Evolutionary conservation across 92 coral and sea anemone genomes (phyloP), one percentile per base, ranked within the genome.

Genomic region (Siderastrea radians): DNA sequence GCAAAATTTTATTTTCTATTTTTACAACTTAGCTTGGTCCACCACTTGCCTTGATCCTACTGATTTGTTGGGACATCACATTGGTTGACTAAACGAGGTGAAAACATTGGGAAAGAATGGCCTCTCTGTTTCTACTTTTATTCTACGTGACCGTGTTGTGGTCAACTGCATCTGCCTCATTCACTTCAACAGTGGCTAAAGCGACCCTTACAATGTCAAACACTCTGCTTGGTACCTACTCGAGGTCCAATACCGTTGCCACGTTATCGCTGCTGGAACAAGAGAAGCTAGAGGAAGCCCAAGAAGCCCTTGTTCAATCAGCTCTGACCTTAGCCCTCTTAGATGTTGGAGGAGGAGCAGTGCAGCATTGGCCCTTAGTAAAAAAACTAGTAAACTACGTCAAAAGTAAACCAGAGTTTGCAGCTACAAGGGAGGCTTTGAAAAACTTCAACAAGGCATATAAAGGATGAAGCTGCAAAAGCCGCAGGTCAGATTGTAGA

Each of bases 251-350:
- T 48, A 69, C 48, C 17, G 75, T 69, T 26, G 75, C 75, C 48
- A 38, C 75, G 47, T 69, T 69, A 48, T 69, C 75, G 38, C 38
- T 26, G 38, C 38, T 26, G 38, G 38, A 26, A 26, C 38, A 26
- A 26, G 38, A 26, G 38, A 69, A 69, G 51, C 12, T 69, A 26
- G 75, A 69, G 26, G 75, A 69, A 26, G 75, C 75, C 3, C 13
- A 15, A 48, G 75, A 69, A 69, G 11, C 75, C 16, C 75, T 69
- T 69, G 75, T 69, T 69, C 75, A 69, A 26, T 26, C 38, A 26
- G 38, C 38, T 26, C 38, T 26, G 38, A 26, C 38, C 38, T 26
- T 26, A 26, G 17, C 13, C 75, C 75, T 69, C 75, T 38, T 69
- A 12, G 75, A 69, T 16, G 75, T 69, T 48, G 75, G 75, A 69